Percentiles rank a stretch among this genome's conserved stretches.
Conservation (phyloP, 2,888 invertebrate genomes). For the Brenthis hecate region DNA sequence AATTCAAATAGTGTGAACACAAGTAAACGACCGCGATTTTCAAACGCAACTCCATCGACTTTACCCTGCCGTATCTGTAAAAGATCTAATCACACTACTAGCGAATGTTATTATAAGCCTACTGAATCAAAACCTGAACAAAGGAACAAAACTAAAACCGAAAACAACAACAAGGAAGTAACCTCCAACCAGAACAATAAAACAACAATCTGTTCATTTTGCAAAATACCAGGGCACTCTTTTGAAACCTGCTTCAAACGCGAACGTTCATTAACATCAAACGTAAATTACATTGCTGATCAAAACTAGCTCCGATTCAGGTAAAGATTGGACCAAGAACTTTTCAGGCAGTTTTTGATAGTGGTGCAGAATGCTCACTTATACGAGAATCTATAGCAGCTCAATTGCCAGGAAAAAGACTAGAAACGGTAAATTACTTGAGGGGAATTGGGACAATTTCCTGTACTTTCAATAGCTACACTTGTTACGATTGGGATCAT, state of each 20-base stretch:
- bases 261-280: conserved; percentile 39
- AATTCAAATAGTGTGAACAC: no score
- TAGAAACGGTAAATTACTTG: conserved; percentile 26
- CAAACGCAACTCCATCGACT: no score
- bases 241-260: conserved; percentile 44
- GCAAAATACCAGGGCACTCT: conserved; percentile 9
- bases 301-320: conserved; percentile 31
- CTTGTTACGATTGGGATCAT: conserved; percentile 25
- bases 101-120: no score
- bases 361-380: neutral
- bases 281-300: conserved; percentile 40
- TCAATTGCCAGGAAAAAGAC: conserved; percentile 42
- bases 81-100: no score
- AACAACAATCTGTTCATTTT: no score
- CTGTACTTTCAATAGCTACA: conserved; percentile 21
- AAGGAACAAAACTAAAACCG: no score
- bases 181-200: no score
- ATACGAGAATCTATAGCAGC: conserved; percentile 43
- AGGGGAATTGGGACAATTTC: conserved; percentile 27
- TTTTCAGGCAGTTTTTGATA: conserved; percentile 44
- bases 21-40: no score
- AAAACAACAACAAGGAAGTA: no score
- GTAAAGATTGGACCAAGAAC: conserved; percentile 27
- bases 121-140: no score
- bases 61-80: no score